These are phyloP conservation scores for Congeria kusceri DNA, from an alignment of 2,888 invertebrate genomes.

Conservation along the genomic window DNA sequence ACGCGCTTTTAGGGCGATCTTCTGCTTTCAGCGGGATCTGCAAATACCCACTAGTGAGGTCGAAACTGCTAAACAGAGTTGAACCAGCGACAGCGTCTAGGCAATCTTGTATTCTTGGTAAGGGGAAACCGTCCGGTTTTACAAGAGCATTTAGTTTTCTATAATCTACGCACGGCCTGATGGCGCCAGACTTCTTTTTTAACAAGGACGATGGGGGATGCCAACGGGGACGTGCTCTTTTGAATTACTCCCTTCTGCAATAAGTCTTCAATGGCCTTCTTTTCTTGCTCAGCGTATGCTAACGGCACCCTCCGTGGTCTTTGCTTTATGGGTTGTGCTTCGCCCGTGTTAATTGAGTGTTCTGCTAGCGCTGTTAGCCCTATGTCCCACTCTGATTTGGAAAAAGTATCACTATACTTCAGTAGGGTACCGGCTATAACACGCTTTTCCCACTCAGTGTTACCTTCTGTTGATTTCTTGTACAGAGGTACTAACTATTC, in stretches of 20 bases:
- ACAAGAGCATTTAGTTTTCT: slow-evolving; percentile 4
- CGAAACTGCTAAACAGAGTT: slow-evolving; percentile 2
- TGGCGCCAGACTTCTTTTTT: slow-evolving; percentile 4
- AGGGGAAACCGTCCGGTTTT: too few species aligned
- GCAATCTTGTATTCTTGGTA: slow-evolving; percentile 9
- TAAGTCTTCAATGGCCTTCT: slow-evolving; percentile 36
- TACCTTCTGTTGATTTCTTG: too few species aligned
- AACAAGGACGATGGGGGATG: slow-evolving; percentile 31
- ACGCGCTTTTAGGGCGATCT: slow-evolving; percentile 9
- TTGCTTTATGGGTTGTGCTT: slow-evolving; percentile 43
- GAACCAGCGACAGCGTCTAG: slow-evolving; percentile 7
- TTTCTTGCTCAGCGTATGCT: slow-evolving; percentile 45
- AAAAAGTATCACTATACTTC: slow-evolving; percentile 31
- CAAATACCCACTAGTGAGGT: background rate
- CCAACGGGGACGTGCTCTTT: slow-evolving; percentile 47
- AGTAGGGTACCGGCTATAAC: slow-evolving; percentile 20
- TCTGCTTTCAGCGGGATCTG: slow-evolving; percentile 6
- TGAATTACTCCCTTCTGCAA: slow-evolving; percentile 31
- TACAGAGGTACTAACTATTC: too few species aligned
- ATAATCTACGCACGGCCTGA: too few species aligned
- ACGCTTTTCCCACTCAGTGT: slow-evolving; percentile 11
- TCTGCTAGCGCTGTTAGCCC: slow-evolving; percentile 35
- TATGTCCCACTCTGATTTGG: slow-evolving; percentile 43
- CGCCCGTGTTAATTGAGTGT: slow-evolving; percentile 38
- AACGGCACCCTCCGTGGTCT: slow-evolving; percentile 36